phyloP scores from a whole-genome alignment of 2,797 vertebrate genomes.

The Chaenodraco wilsoni region DNA sequence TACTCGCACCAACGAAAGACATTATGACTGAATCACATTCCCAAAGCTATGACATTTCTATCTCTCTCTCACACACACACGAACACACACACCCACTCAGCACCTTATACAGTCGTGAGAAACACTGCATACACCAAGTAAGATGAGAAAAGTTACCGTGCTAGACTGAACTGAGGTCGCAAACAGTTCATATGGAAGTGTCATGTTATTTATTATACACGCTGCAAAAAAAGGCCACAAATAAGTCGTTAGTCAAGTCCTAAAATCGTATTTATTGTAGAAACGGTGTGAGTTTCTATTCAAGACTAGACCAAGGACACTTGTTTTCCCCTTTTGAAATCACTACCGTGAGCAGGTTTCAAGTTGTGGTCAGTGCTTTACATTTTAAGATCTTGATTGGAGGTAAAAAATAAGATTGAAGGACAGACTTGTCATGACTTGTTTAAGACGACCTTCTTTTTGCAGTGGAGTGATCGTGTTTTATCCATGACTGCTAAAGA shows the following conservation, averaged over 20 bases:
- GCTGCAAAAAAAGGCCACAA: constrained; percentile 46
- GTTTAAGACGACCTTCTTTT: constrained; percentile 47
- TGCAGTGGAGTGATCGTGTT: constrained; percentile 66
- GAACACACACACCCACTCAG: constrained; percentile 40
- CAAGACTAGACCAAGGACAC: constrained; percentile 14
- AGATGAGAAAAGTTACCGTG: constrained; percentile 45
- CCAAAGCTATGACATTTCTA: constrained; percentile 1
- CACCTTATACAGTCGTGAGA: constrained; percentile 61
- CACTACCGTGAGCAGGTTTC: constrained; percentile 10
- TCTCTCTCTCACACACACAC: constrained; percentile 16
- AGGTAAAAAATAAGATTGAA: neutral
- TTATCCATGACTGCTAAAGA: constrained; percentile 72
- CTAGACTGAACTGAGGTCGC: constrained; percentile 53
- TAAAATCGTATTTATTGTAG: constrained; percentile 30
- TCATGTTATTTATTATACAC: constrained; percentile 70
- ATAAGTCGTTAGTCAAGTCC: constrained; percentile 36
- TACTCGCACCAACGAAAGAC: constrained; percentile 13
- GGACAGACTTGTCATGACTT: constrained; percentile 20
- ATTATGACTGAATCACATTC: constrained; percentile 31
- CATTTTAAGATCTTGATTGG: constrained; percentile 7
- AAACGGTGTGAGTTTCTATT: constrained; percentile 6
- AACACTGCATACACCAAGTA: constrained; percentile 50
- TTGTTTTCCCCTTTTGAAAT: constrained; percentile 8
- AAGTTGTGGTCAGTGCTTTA: constrained; percentile 7
- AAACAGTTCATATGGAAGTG: constrained; percentile 45